Conservation (phyloP, 2,113 vertebrate species). For the Mobula hypostoma region DNA sequence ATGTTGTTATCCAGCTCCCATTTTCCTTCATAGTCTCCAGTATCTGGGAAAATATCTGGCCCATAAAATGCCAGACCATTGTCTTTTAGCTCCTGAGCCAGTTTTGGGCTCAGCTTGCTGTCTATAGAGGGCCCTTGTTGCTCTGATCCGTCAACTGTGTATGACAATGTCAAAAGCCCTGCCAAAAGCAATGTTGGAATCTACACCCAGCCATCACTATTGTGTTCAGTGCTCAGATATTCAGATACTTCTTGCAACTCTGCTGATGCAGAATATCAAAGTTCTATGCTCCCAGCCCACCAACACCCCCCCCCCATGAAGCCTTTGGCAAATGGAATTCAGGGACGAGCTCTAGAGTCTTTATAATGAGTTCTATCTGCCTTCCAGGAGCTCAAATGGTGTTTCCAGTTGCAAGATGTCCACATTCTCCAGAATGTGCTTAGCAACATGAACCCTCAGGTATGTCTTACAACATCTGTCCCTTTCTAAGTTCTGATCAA, state of each 20-base stretch:
- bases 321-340: background rate
- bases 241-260: background rate
- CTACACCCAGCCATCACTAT: too few relatives aligned
- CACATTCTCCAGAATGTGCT: conserved; percentile 51
- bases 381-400: conserved; percentile 46
- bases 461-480: conserved; percentile 38
- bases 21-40: background rate
- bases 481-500: background rate
- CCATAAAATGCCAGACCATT: too few relatives aligned
- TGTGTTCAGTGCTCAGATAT: background rate
- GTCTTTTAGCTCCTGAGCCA: too few relatives aligned
- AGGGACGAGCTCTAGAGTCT: background rate
- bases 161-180: too few relatives aligned
- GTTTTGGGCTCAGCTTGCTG: too few relatives aligned
- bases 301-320: background rate
- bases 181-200: too few relatives aligned
- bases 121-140: too few relatives aligned
- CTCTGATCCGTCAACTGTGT: too few relatives aligned
- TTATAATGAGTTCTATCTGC: background rate
- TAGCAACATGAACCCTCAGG: conserved; percentile 53
- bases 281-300: background rate
- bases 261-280: background rate
- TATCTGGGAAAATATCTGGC: too few relatives aligned
- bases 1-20: background rate
- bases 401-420: conserved; percentile 50